Conservation (phyloP, 2,888 invertebrate genomes). For the Mythimna impura region DNA sequence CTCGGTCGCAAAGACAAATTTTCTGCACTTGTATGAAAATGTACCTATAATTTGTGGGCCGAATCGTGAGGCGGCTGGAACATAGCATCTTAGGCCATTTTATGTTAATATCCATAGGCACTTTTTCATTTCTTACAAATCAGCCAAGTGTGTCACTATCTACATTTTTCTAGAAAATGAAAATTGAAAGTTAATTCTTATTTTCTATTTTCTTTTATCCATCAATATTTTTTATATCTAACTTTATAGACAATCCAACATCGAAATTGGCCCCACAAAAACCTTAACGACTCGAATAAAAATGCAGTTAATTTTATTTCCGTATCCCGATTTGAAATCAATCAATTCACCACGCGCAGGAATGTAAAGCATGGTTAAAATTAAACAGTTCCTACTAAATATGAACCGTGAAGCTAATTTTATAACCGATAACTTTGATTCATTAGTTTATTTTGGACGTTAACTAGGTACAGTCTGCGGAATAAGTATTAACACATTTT, state of each 20-base stretch:
- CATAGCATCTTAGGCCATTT: too few species aligned
- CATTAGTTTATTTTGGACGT: slow-evolving; percentile 48
- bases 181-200: too few species aligned
- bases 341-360: slow-evolving; percentile 51
- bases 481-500: background rate
- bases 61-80: too few species aligned
- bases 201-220: too few species aligned
- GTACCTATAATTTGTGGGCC: too few species aligned
- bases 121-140: too few species aligned
- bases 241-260: background rate
- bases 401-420: slow-evolving; percentile 50
- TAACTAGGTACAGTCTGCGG: slow-evolving; percentile 35
- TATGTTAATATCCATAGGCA: too few species aligned
- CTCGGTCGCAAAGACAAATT: too few species aligned
- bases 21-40: too few species aligned
- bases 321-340: slow-evolving; percentile 30
- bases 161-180: too few species aligned
- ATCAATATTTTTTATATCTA: too few species aligned
- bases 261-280: background rate
- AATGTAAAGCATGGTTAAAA: slow-evolving; percentile 55
- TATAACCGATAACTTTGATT: slow-evolving; percentile 54
- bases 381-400: slow-evolving; percentile 42
- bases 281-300: background rate
- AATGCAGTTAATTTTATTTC: background rate
- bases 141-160: too few species aligned